A percentile compares a stretch with the other conserved stretches of the same genome.
These are phyloP conservation scores for Cremastobaeus sp. DNA, from an alignment of 2,888 invertebrate species.

Conservation along the genomic window DNA sequence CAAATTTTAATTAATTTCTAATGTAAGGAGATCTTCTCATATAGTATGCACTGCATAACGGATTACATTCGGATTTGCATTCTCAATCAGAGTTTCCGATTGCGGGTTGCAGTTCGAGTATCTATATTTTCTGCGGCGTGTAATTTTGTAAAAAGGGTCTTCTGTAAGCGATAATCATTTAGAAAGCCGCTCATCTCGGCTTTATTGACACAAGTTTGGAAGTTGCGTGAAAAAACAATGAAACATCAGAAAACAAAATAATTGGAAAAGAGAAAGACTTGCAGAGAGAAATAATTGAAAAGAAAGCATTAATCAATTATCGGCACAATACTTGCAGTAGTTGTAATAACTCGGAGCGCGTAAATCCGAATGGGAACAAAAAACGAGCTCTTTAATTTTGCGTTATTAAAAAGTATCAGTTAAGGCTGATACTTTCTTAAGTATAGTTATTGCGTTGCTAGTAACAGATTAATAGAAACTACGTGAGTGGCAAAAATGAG, in stretches of 20 bases:
- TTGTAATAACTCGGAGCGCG: not conserved
- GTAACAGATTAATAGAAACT: conserved; percentile 52
- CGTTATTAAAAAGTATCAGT: conserved; percentile 50
- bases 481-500: conserved; percentile 50
- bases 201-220: no score
- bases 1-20: conserved; percentile 29
- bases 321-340: not conserved
- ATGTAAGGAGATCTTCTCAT: conserved; percentile 26
- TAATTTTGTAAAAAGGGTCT: conserved; percentile 10
- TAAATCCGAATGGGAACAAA: not conserved
- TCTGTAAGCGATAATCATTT: not conserved
- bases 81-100: conserved; percentile 41
- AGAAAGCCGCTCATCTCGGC: no score
- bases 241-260: no score
- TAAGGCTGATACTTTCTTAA: conserved; percentile 30
- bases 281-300: not conserved
- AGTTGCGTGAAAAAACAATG: no score
- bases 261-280: no score
- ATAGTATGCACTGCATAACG: conserved; percentile 32
- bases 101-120: conserved; percentile 5
- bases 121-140: conserved; percentile 4
- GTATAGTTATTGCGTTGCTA: conserved; percentile 44
- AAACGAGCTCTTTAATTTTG: conserved; percentile 23
- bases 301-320: not conserved
- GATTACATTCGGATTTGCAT: conserved; percentile 46